Percentiles rank a stretch among this genome's conserved stretches.
These are phyloP conservation scores for Pyrocephalus nanus DNA, from an alignment of 2,797 vertebrate genomes.

Conservation along the genomic window DNA sequence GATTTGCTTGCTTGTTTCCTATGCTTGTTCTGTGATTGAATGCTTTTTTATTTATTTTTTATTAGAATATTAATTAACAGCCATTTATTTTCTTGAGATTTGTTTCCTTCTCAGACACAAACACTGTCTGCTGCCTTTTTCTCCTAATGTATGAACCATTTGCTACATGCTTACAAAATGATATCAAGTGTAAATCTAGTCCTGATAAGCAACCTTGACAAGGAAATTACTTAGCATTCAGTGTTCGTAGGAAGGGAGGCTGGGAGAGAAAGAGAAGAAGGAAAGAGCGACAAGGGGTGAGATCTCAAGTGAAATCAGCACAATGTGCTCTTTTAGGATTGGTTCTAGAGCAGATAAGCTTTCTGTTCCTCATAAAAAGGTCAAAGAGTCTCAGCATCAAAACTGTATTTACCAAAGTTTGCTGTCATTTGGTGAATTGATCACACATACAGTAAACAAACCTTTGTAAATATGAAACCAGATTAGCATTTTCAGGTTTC, in stretches of 20 bases:
- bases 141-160: conserved; percentile 51
- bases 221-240: conserved; percentile 61
- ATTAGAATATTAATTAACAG: conserved; percentile 49
- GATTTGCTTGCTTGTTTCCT: conserved; percentile 11
- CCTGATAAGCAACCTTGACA: conserved; percentile 61
- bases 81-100: background rate
- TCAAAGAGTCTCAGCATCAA: conserved; percentile 30
- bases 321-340: conserved; percentile 41
- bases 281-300: conserved; percentile 18
- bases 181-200: conserved; percentile 65
- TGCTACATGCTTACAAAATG: conserved; percentile 54
- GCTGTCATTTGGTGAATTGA: conserved; percentile 57
- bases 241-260: conserved; percentile 16
- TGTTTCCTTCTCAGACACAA: conserved; percentile 16
- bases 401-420: conserved; percentile 34
- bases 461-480: conserved; percentile 67
- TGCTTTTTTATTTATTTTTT: conserved; percentile 18
- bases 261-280: conserved; percentile 23
- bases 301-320: conserved; percentile 54
- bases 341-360: conserved; percentile 46
- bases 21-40: conserved; percentile 1
- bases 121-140: conserved; percentile 21
- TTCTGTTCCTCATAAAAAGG: conserved; percentile 13
- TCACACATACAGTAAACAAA: conserved; percentile 47
- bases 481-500: conserved; percentile 61